Base-by-base conservation (phyloP, 2,113 vertebrate species). In the Trichechus manatus region DNA sequence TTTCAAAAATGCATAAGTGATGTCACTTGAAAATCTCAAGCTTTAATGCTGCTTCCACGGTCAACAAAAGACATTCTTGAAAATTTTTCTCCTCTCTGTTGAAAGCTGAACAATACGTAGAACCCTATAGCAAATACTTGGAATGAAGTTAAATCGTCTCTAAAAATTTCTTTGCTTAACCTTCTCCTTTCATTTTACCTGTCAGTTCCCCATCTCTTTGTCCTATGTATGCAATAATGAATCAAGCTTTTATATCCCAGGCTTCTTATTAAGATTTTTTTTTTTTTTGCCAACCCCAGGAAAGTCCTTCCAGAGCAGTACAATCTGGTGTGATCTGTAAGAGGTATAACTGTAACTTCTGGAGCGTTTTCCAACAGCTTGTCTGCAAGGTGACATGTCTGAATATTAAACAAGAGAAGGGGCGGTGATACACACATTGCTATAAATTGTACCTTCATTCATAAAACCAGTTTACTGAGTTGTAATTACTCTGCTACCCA, bases 391-490 rank as follows among this genome's bases (percentile, higher is more conserved):
- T 72, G 87, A 84, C 42, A 89, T 68, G 23, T 20, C 83, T 96
- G 88, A 94, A 96, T 94, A 96, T 94, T 96, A 96, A 98, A 95
- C 94, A 94, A 75, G 93, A 36, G 33, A 95, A 50, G 27, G 53
- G 70, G 44, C n/a, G 66, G 95, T 93, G 15, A 29, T 91, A 78
- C 77, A 95, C 75, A 91, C 33, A 44, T 74, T 5, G 29, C 72
- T 86, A 19, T 84, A 95, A 97, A 95, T 81, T 20, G 10, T 87
- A 25, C 17, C 74, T 97, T 95, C 96, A 97, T 98, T 98, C 95
- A 97, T 87, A 95, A 98, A 96, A 56, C 0, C 0, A 56, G 9
- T 94, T 23, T 31, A 59, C 78, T 85, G 89, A 82, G 74, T 85
- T 93, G 19, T 95, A 96, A 96, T 90, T 44, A 70, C 59, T 91